A percentile compares a stretch with the other conserved stretches of the same genome.
Conservation (phyloP, 2,113 vertebrate species). For the Choloepus hoffmanni region DNA sequence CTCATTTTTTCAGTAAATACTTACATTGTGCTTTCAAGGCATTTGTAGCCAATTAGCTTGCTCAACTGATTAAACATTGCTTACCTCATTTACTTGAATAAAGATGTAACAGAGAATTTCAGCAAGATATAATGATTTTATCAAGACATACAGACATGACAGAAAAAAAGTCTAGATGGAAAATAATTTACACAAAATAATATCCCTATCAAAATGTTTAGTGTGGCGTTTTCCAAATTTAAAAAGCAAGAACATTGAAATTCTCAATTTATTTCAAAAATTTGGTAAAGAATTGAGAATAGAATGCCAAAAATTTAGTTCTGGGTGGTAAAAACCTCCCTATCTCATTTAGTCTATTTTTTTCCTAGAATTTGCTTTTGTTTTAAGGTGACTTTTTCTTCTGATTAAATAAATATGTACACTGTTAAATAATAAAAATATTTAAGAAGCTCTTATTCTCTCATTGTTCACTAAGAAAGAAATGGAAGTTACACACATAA, state of each 20-base stretch:
- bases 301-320: background rate
- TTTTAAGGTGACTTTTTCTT: conserved; percentile 9
- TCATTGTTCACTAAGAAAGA: background rate
- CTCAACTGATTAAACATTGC: conserved; percentile 51
- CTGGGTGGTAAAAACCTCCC: background rate
- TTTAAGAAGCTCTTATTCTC: background rate
- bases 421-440: conserved; percentile 32
- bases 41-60: conserved; percentile 52
- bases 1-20: conserved; percentile 13
- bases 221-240: background rate
- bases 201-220: background rate
- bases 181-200: background rate
- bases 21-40: background rate
- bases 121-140: conserved; percentile 15
- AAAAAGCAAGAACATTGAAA: background rate
- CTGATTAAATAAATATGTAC: background rate
- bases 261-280: background rate
- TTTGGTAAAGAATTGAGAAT: background rate
- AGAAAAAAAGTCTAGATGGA: background rate
- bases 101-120: conserved; percentile 22
- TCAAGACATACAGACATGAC: background rate
- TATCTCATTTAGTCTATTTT: background rate
- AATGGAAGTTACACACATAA: background rate
- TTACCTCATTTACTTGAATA: conserved; percentile 47
- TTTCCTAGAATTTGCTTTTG: background rate